Evolutionary conservation across 1,140 invertebrate species (phyloP).

Genomic region (Asobara japonica): DNA sequence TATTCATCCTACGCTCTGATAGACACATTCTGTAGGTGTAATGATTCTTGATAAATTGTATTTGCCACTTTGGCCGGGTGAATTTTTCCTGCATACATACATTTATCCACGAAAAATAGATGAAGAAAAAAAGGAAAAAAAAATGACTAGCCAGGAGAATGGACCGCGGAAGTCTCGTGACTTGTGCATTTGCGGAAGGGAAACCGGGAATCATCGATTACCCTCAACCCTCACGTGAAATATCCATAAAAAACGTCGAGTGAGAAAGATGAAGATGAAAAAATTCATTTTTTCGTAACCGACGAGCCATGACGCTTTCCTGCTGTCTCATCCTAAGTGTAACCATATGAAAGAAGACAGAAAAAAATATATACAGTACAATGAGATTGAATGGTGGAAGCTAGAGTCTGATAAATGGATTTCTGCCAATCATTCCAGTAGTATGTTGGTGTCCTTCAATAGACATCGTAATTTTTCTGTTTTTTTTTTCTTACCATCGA

Average conservation of each 20-base stretch:
- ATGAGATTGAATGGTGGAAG: conserved; percentile 5
- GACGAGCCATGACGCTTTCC: conserved; percentile 41
- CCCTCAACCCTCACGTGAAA: background rate
- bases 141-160: conserved; percentile 8
- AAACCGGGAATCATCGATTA: conserved; percentile 32
- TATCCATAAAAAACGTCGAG: conserved; percentile 17
- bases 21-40: conserved; percentile 10
- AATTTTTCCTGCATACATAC: background rate
- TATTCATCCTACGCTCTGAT: conserved; percentile 15
- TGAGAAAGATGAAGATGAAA: conserved; percentile 19
- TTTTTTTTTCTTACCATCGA: too few species aligned
- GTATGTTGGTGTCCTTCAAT: background rate
- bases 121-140: conserved; percentile 24
- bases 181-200: conserved; percentile 18
- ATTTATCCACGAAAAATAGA: conserved; percentile 7
- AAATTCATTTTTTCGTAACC: conserved; percentile 34
- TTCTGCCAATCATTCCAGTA: conserved; percentile 31
- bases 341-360: conserved; percentile 29
- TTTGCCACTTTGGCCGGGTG: conserved; percentile 34
- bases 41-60: conserved; percentile 39
- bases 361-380: conserved; percentile 32
- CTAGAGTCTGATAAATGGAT: conserved; percentile 31
- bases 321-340: conserved; percentile 41
- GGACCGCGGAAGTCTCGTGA: conserved; percentile 32
- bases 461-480: too few species aligned